Conservation (phyloP, 2,797 vertebrate species). For the Manis javanica region DNA sequence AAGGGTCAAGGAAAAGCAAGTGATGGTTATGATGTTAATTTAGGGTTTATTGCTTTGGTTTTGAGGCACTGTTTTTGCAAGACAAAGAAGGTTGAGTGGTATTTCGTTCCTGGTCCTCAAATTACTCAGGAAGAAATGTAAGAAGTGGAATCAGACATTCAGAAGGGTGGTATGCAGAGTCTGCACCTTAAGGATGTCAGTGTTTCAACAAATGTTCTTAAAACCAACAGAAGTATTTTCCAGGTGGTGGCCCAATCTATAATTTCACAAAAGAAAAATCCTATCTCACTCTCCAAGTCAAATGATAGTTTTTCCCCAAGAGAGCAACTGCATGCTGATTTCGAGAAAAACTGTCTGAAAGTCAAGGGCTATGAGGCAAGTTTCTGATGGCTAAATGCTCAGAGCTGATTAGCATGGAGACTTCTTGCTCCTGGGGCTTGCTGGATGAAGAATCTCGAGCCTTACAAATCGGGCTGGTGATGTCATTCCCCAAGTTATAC, state of each 20-base stretch:
- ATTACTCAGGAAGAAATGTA: background rate
- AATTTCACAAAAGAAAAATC: constrained; percentile 50
- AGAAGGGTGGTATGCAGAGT: background rate
- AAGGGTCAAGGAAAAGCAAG: background rate
- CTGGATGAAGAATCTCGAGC: background rate
- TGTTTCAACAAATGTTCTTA: background rate
- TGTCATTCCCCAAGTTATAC: constrained; percentile 18
- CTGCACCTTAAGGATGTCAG: background rate
- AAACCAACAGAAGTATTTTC: background rate
- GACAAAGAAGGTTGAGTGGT: background rate
- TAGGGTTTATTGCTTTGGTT: background rate
- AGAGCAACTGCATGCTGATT: background rate
- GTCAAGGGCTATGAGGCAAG: background rate
- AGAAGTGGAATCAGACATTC: background rate
- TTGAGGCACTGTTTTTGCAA: background rate
- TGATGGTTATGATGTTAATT: background rate
- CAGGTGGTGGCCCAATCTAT: background rate
- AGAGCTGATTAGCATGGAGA: background rate
- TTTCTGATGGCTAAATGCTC: background rate
- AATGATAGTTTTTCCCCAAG: constrained; percentile 5
- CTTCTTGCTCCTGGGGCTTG: background rate
- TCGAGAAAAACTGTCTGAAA: background rate
- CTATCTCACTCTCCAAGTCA: background rate
- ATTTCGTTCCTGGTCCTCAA: background rate
- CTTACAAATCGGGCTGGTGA: background rate